Conservation (phyloP, 2,888 invertebrate species). For the Petrophora chlorosata region DNA sequence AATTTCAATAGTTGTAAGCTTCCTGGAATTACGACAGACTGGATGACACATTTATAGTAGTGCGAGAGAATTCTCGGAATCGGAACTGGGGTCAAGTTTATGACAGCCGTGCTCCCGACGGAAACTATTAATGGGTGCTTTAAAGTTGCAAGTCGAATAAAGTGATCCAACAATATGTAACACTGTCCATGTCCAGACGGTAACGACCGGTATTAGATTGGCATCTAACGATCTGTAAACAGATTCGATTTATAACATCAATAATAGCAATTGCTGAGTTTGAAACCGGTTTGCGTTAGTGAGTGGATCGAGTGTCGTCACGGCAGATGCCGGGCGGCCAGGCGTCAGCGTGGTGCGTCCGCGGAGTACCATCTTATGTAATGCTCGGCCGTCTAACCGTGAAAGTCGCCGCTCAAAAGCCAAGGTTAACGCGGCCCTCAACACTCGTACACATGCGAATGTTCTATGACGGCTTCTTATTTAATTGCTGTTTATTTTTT, state of each 20-base stretch:
- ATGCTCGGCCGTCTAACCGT: slow-evolving; percentile 79
- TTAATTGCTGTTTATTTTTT: slow-evolving; percentile 67
- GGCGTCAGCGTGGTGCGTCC: slow-evolving; percentile 39
- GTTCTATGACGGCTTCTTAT: slow-evolving; percentile 66
- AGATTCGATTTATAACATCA: slow-evolving; percentile 34
- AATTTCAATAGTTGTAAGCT: too few relatives aligned
- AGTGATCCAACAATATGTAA: slow-evolving; percentile 28
- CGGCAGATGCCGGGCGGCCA: slow-evolving; percentile 48
- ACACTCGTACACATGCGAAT: slow-evolving; percentile 72
- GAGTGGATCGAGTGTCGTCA: slow-evolving; percentile 72
- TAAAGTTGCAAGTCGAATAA: slow-evolving; percentile 4
- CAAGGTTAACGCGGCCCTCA: slow-evolving; percentile 81
- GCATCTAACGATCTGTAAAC: slow-evolving; percentile 35
- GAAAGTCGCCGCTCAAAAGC: slow-evolving; percentile 83
- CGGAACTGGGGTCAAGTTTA: slow-evolving; percentile 16
- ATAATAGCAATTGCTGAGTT: slow-evolving; percentile 34
- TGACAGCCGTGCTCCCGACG: slow-evolving; percentile 8
- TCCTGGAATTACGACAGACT: too few relatives aligned
- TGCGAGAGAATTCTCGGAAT: slow-evolving; percentile 12
- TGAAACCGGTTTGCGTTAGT: slow-evolving; percentile 68
- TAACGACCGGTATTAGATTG: slow-evolving; percentile 34
- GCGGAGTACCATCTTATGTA: slow-evolving; percentile 74
- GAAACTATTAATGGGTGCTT: slow-evolving; percentile 5
- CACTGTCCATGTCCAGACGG: slow-evolving; percentile 27
- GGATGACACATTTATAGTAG: neutral